phyloP scores from a whole-genome alignment of 2,113 vertebrate species.

The Indri indri region DNA sequence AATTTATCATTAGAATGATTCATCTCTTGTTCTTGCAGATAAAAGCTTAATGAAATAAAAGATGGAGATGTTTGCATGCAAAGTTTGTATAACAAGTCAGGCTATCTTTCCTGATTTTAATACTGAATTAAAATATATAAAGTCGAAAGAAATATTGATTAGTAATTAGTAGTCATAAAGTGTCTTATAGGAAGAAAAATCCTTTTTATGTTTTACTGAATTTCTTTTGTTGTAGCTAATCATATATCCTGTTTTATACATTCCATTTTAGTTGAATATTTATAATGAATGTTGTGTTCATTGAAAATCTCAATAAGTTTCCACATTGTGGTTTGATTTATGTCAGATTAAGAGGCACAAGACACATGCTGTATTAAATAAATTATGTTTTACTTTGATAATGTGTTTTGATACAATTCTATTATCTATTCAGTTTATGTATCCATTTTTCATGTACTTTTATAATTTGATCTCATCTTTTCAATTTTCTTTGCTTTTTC shows the following conservation, averaged over 20 bases:
- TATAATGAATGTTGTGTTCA: slow-evolving; percentile 5
- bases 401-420: slow-evolving; percentile 26
- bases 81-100: neutral
- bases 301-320: slow-evolving; percentile 54
- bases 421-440: neutral
- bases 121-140: slow-evolving; percentile 13
- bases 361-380: slow-evolving; percentile 29
- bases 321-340: slow-evolving; percentile 29
- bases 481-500: slow-evolving; percentile 2
- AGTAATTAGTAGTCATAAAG: neutral
- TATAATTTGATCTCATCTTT: slow-evolving; percentile 18
- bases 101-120: neutral
- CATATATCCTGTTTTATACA: neutral
- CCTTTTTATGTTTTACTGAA: neutral
- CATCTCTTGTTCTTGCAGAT: neutral
- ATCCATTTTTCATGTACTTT: neutral
- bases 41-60: neutral
- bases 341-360: neutral
- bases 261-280: slow-evolving; percentile 36
- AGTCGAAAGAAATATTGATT: neutral
- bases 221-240: slow-evolving; percentile 36
- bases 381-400: slow-evolving; percentile 50
- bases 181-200: neutral
- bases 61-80: neutral
- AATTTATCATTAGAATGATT: slow-evolving; percentile 16